A percentile compares a stretch with the other conserved stretches of the same genome.
phyloP scores from a whole-genome alignment of 2,888 invertebrate genomes.

The Aphidoletes aphidimyza region DNA sequence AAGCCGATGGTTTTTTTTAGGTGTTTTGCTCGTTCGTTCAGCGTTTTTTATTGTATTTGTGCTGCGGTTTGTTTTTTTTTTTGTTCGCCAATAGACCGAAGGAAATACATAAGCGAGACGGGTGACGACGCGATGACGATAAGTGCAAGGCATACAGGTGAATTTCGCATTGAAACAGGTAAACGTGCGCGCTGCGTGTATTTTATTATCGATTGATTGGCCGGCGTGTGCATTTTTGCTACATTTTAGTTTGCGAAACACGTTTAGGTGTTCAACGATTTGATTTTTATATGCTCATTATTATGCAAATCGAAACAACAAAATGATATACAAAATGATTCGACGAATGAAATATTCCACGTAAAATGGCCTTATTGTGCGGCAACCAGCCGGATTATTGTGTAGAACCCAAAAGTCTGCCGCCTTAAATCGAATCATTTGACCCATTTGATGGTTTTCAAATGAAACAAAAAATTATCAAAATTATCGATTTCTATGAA shows the following conservation, averaged over 20 bases:
- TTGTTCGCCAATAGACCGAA: background rate
- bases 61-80: background rate
- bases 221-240: constrained; percentile 33
- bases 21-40: no score
- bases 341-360: background rate
- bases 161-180: constrained; percentile 38
- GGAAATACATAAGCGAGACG: background rate
- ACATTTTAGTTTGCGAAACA: constrained; percentile 32
- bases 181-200: constrained; percentile 2
- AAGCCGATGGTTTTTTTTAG: background rate
- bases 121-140: constrained; percentile 21
- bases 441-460: background rate
- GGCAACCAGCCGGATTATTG: background rate
- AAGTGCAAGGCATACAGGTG: constrained; percentile 27
- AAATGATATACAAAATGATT: background rate
- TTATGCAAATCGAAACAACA: constrained; percentile 24
- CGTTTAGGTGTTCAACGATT: constrained; percentile 41
- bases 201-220: constrained; percentile 47
- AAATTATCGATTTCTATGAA: background rate
- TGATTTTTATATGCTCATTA: constrained; percentile 14
- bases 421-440: background rate
- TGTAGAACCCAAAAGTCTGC: background rate
- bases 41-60: background rate
- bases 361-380: background rate
- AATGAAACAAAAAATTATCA: background rate